Percentiles rank a stretch among this genome's conserved stretches.
phyloP scores from a whole-genome alignment of 2,797 vertebrate genomes.

The Epinephelus awoara region DNA sequence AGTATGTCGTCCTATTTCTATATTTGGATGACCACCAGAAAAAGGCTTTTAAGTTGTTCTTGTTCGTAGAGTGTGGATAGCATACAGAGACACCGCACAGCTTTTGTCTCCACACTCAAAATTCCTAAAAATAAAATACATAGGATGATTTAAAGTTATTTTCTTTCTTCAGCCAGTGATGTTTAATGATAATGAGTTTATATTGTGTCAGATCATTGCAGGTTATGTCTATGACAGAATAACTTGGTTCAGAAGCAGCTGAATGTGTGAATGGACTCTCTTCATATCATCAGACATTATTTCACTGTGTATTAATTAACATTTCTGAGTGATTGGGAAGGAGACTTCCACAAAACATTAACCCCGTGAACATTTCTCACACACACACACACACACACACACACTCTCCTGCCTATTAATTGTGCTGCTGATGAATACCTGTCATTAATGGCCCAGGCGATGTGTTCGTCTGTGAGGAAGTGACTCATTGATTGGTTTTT shows the following conservation, averaged over 20 bases:
- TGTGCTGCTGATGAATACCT: slow-evolving; percentile 77
- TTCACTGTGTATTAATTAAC: slow-evolving; percentile 65
- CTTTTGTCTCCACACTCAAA: slow-evolving; percentile 27
- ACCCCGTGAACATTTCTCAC: slow-evolving; percentile 60
- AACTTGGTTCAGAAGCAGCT: not conserved
- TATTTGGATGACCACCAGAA: slow-evolving; percentile 62
- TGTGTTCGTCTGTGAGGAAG: slow-evolving; percentile 66
- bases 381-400: slow-evolving; percentile 59
- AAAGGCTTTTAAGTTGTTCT: slow-evolving; percentile 65
- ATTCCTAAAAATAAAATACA: slow-evolving; percentile 12
- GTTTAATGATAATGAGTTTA: slow-evolving; percentile 3
- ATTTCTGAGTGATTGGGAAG: slow-evolving; percentile 55
- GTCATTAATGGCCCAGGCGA: slow-evolving; percentile 65
- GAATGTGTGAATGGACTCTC: slow-evolving; percentile 12
- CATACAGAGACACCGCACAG: slow-evolving; percentile 35
- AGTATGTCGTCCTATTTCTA: slow-evolving; percentile 53
- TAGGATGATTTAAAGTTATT: not conserved
- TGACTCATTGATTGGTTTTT: slow-evolving; percentile 81
- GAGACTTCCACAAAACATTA: slow-evolving; percentile 71
- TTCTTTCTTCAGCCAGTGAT: slow-evolving; percentile 1
- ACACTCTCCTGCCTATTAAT: slow-evolving; percentile 72
- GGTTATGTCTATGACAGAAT: slow-evolving; percentile 1
- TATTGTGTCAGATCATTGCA: slow-evolving; percentile 5
- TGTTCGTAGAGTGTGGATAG: slow-evolving; percentile 62
- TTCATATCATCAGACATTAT: slow-evolving; percentile 26